Conservation (phyloP, 2,888 invertebrate genomes). For the Phyllotreta striolata region DNA sequence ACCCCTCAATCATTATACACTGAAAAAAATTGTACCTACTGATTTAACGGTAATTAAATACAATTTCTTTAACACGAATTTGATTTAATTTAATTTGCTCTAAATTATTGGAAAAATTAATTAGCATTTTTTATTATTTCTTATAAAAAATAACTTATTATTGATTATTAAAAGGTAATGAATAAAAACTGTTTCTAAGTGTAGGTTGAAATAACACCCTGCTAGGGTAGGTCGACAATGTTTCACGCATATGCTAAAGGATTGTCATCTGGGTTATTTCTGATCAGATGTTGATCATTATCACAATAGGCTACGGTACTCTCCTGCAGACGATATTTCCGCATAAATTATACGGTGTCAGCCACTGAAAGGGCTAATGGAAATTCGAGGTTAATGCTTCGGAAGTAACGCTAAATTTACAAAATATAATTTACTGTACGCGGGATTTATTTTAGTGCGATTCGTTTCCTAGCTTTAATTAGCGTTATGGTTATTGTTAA, state of each 20-base stretch:
- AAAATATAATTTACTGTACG: slow-evolving; percentile 38
- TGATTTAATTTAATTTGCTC: no score
- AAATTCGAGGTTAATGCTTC: slow-evolving; percentile 47
- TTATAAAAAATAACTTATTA: no score
- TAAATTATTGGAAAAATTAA: no score
- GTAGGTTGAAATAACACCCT: not conserved
- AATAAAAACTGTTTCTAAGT: no score
- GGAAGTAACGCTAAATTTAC: slow-evolving; percentile 46
- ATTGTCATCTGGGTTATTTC: slow-evolving; percentile 38
- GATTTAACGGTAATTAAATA: no score
- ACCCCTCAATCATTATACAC: slow-evolving; percentile 45
- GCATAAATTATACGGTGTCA: slow-evolving; percentile 45
- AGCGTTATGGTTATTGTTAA: slow-evolving; percentile 4
- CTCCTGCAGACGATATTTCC: slow-evolving; percentile 42
- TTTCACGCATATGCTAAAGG: slow-evolving; percentile 57
- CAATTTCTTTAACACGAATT: no score
- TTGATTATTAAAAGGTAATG: no score
- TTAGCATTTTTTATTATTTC: no score
- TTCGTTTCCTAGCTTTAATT: slow-evolving; percentile 27
- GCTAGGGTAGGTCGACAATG: slow-evolving; percentile 58
- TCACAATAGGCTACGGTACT: slow-evolving; percentile 40
- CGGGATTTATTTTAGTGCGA: slow-evolving; percentile 32
- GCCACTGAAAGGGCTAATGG: slow-evolving; percentile 46
- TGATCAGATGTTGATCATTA: slow-evolving; percentile 44
- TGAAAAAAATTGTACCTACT: no score